Evolutionary conservation across 2,113 vertebrate genomes (phyloP).

Genomic region (Grantiella picta): DNA sequence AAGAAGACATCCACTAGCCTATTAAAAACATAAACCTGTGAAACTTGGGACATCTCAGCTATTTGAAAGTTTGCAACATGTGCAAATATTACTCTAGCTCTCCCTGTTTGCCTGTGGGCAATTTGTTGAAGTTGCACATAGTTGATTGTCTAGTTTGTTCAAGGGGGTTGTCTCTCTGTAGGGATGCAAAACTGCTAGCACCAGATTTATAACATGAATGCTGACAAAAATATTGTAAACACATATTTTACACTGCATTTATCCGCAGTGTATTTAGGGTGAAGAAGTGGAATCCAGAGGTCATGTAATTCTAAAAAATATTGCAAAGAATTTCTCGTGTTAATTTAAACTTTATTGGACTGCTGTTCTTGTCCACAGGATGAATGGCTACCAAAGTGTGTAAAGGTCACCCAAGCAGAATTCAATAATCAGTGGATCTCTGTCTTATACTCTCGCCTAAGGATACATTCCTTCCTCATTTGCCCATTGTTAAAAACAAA

Average conservation of each 20-base stretch:
- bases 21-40: background rate
- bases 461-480: background rate
- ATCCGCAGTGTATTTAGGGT: background rate
- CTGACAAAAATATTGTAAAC: background rate
- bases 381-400: background rate
- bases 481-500: background rate
- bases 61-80: background rate
- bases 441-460: background rate
- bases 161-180: background rate
- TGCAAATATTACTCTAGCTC: background rate
- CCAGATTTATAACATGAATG: background rate
- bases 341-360: background rate
- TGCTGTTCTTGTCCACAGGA: background rate
- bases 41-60: background rate
- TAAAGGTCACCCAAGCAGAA: background rate
- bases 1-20: background rate
- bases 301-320: background rate
- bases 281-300: background rate
- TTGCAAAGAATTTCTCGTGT: background rate
- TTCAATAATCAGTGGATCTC: background rate
- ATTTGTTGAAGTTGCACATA: background rate
- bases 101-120: background rate
- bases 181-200: background rate
- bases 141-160: background rate
- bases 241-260: background rate